Evolutionary conservation across 1,140 invertebrate species (phyloP).

Genomic region (Megathymus violae): DNA sequence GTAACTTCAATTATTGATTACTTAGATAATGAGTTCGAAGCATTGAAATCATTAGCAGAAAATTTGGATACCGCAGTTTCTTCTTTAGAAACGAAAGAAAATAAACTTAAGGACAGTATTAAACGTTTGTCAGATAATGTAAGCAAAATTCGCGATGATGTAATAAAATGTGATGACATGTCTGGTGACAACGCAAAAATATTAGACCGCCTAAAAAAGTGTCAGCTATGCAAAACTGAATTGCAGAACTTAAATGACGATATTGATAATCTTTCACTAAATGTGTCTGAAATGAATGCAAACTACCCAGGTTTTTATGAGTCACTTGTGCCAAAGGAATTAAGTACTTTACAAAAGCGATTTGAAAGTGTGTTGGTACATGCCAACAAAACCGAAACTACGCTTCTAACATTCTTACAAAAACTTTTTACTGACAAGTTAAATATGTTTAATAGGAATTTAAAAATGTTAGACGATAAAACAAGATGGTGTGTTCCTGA

Average conservation of each 20-base stretch:
- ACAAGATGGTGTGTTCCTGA: constrained; percentile 96
- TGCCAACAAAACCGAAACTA: constrained; percentile 92
- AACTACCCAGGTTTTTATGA: constrained; percentile 92
- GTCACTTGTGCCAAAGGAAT: constrained; percentile 90
- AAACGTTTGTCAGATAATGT: constrained; percentile 88
- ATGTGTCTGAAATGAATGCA: constrained; percentile 88
- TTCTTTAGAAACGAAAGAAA: constrained; percentile 89
- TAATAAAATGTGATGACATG: constrained; percentile 96
- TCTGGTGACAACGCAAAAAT: constrained; percentile 94
- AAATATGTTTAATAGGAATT: constrained; percentile 90
- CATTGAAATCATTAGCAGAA: constrained; percentile 89
- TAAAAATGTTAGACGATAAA: constrained; percentile 93
- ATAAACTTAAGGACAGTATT: constrained; percentile 87
- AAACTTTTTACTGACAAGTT: constrained; percentile 95
- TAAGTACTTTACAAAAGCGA: constrained; percentile 90
- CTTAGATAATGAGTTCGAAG: constrained; percentile 91
- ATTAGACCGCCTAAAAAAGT: constrained; percentile 89
- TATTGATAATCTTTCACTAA: constrained; percentile 87
- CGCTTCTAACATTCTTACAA: constrained; percentile 91
- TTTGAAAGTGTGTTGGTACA: constrained; percentile 89
- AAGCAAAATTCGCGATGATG: constrained; percentile 91
- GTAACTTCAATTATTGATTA: constrained; percentile 88
- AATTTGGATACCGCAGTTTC: constrained; percentile 90
- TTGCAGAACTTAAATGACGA: constrained; percentile 86
- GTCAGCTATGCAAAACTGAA: constrained; percentile 88